phyloP scores from a whole-genome alignment of 2,113 vertebrate genomes.

The Neogale vison region DNA sequence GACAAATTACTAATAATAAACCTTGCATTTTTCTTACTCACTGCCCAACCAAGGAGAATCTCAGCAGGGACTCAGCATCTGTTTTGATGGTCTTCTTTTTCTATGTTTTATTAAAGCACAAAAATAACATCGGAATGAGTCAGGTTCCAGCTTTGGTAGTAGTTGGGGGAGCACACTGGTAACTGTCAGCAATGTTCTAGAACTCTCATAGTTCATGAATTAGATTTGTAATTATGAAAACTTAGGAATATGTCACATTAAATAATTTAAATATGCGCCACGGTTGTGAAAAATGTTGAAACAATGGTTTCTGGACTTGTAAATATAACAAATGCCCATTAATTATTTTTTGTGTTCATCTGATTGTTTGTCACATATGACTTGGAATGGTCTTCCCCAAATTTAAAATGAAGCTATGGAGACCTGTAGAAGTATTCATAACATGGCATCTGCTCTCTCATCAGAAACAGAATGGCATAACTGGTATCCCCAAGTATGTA shows the following conservation, averaged over 20 bases:
- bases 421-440: not conserved
- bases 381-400: not conserved
- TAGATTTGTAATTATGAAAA: not conserved
- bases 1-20: not conserved
- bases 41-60: not conserved
- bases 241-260: not conserved
- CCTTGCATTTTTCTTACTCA: not conserved
- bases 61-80: not conserved
- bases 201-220: not conserved
- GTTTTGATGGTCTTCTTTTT: not conserved
- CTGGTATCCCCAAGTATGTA: not conserved
- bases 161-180: not conserved
- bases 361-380: not conserved
- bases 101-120: not conserved
- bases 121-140: not conserved
- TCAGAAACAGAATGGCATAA: not conserved
- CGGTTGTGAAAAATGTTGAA: not conserved
- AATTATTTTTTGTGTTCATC: not conserved
- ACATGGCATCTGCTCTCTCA: not conserved
- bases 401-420: not conserved
- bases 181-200: not conserved
- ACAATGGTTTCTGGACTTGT: not conserved
- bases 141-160: too few relatives aligned
- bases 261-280: not conserved
- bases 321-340: not conserved